Base-by-base conservation (phyloP, 2,113 vertebrate species). In the Bettongia penicillata region DNA sequence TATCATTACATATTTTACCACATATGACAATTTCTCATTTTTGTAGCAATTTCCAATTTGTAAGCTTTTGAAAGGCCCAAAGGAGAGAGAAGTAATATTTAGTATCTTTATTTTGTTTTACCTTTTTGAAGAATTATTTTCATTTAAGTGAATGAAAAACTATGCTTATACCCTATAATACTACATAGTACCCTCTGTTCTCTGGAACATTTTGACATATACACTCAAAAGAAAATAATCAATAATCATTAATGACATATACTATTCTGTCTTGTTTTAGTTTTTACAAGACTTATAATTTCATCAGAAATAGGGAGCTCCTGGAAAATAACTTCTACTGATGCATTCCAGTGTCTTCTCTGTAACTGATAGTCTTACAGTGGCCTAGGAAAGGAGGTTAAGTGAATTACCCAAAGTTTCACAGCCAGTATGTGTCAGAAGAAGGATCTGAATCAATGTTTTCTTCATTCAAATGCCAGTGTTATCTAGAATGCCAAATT, bases 191-290 rank as follows among this genome's bases (percentile, higher is more conserved):
- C 16, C 14, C 24, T 61, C 48, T 49, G 93, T 93, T 94, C 3
- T 23, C 7, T 89, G 0, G 90, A 16, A 48, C 43, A 89, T 25
- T 10, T 0, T 90, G 96, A 91, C 23, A 93, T 43, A 49, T 48
- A 3, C n/a, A 11, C 93, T 89, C 47, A 28, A 94, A 91, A 28
- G 16, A 95, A 92, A 97, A 92, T n/a, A 84, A 91, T 90, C 89
- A 11, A 4, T 11, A 14, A 12, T 51, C 95, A 24, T 12, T 52
- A 23, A 49, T 95, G 26, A 50, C 47, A 91, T 0, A 94, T 31
- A 94, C 9, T 7, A 26, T 3, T 1, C 16, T 94, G 57, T 37
- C 23, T 52, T 2, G 0, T 6, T 94, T 93, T 95, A 55, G 93
- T 94, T 96, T 92, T 48, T n/a, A 5, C 55, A 84, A n/a, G 4